Percentiles rank a stretch among this genome's conserved stretches.
Conservation (phyloP, 2,113 vertebrate genomes). For the Nothocercus julius region DNA sequence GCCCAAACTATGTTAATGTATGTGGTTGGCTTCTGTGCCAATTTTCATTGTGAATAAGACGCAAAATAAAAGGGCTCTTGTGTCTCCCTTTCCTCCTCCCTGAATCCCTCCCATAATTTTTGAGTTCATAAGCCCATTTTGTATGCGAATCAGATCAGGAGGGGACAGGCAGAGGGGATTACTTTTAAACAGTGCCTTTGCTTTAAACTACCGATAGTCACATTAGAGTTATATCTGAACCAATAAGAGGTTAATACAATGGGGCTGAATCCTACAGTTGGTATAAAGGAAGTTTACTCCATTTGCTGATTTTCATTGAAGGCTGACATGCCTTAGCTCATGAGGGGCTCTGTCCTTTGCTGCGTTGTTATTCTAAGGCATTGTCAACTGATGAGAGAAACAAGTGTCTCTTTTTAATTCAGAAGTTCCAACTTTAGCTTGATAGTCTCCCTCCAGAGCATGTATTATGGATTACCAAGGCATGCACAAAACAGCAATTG, state of each 20-base stretch:
- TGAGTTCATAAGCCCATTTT: constrained; percentile 76
- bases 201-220: constrained; percentile 63
- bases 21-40: constrained; percentile 79
- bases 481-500: neutral
- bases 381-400: constrained; percentile 41
- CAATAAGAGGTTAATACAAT: constrained; percentile 6
- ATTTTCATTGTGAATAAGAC: constrained; percentile 81
- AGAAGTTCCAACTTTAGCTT: neutral
- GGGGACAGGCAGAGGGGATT: constrained; percentile 68
- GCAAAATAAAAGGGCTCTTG: constrained; percentile 80
- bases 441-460: neutral
- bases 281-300: neutral
- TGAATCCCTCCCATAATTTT: constrained; percentile 71
- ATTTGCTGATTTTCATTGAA: neutral
- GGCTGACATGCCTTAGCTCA: neutral
- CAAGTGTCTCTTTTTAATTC: neutral
- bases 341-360: constrained; percentile 4
- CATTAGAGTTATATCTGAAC: constrained; percentile 15
- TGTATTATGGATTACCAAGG: neutral
- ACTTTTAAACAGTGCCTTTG: constrained; percentile 51
- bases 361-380: constrained; percentile 24
- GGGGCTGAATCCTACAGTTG: fast-evolving
- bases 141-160: constrained; percentile 71
- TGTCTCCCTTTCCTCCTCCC: constrained; percentile 69
- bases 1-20: constrained; percentile 80